Evolutionary conservation across 2,797 vertebrate genomes (phyloP).

Genomic region (Meriones psammophilus): DNA sequence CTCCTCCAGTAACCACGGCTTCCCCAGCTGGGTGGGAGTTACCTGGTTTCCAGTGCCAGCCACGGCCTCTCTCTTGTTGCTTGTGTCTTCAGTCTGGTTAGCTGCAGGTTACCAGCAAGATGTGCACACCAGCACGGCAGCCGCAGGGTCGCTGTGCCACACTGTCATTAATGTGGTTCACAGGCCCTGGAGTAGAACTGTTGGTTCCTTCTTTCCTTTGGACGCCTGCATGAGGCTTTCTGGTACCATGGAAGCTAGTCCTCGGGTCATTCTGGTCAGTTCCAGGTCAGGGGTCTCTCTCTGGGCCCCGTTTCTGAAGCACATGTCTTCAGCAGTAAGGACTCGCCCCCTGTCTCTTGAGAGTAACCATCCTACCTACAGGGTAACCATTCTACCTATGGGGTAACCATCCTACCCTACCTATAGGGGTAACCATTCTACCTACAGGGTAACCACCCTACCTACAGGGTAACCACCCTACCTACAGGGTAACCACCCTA

Average conservation of each 20-base stretch:
- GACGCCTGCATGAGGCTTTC: background rate
- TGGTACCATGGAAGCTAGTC: background rate
- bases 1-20: background rate
- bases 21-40: background rate
- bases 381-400: background rate
- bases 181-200: background rate
- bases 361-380: background rate
- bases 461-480: too few species aligned
- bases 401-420: too few species aligned
- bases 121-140: rapidly evolving
- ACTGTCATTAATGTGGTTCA: background rate
- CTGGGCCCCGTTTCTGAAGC: background rate
- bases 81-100: background rate
- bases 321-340: background rate
- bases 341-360: background rate
- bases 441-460: too few species aligned
- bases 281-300: background rate
- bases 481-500: too few species aligned
- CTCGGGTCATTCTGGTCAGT: background rate
- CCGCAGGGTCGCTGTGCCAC: too few species aligned
- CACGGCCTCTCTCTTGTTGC: background rate
- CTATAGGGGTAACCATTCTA: too few species aligned
- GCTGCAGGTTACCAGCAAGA: too few species aligned
- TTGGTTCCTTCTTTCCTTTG: background rate
- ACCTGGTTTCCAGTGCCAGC: background rate